A percentile compares a stretch with the other conserved stretches of the same genome.
These are phyloP conservation scores for Gobius niger DNA, from an alignment of 2,113 vertebrate species.

Conservation along the genomic window DNA sequence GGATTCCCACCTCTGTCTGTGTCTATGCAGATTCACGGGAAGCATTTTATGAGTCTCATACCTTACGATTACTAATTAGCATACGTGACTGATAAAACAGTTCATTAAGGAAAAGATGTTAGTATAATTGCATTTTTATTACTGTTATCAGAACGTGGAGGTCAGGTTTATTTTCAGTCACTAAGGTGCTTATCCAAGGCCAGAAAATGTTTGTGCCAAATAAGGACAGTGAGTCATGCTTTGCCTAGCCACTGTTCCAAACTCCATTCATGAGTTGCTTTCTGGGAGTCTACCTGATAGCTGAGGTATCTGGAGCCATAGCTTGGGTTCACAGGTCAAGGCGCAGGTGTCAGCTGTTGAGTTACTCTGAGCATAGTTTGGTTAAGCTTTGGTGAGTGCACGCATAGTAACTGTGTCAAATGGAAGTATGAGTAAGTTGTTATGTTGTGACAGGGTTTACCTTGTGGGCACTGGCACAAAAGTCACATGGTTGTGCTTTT, in stretches of 20 bases:
- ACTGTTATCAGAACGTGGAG: slow-evolving; percentile 27
- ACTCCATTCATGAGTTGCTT: slow-evolving; percentile 30
- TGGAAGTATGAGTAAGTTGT: neutral
- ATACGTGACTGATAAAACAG: slow-evolving; percentile 2
- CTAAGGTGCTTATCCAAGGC: slow-evolving; percentile 19
- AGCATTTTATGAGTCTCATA: too few relatives aligned
- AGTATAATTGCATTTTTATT: slow-evolving; percentile 23
- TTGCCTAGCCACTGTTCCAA: slow-evolving; percentile 4
- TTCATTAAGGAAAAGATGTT: slow-evolving; percentile 8
- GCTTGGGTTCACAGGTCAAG: slow-evolving; percentile 46
- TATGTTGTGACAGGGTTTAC: neutral
- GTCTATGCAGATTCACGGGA: too few relatives aligned
- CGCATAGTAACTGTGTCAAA: neutral
- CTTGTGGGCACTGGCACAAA: neutral
- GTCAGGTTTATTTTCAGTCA: slow-evolving; percentile 28
- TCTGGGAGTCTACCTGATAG: slow-evolving; percentile 41
- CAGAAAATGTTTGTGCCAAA: neutral
- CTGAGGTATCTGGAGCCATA: slow-evolving; percentile 39
- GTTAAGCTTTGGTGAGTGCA: slow-evolving; percentile 8
- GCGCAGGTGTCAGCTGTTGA: slow-evolving; percentile 50
- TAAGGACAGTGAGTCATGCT: slow-evolving; percentile 31
- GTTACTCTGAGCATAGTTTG: slow-evolving; percentile 27
- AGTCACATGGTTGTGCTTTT: neutral
- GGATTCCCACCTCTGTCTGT: too few relatives aligned
- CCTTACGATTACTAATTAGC: too few relatives aligned